phyloP scores from a whole-genome alignment of 1,140 invertebrate genomes.

The Drosophila serrata region DNA sequence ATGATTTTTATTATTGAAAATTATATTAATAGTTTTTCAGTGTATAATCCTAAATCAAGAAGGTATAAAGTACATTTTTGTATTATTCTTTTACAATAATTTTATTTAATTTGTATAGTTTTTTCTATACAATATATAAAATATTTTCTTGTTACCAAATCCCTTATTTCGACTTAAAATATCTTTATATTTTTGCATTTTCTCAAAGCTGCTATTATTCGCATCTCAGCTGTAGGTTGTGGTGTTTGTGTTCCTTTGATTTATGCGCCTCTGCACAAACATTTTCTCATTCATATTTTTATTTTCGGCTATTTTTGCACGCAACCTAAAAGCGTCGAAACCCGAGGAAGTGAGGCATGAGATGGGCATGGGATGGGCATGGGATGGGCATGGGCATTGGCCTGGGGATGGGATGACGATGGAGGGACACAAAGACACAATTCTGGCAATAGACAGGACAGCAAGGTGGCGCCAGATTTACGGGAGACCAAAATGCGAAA shows the following conservation, averaged over 20 bases:
- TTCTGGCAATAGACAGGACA: conserved; percentile 69
- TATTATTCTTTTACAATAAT: no score
- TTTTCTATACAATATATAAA: no score
- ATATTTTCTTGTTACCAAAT: no score
- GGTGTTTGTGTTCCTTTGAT: conserved; percentile 56
- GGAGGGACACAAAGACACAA: conserved; percentile 36
- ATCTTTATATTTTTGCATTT: neutral
- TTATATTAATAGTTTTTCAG: neutral
- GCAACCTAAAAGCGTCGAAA: conserved; percentile 46
- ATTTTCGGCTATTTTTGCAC: conserved; percentile 64
- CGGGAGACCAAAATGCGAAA: conserved; percentile 49
- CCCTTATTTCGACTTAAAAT: neutral
- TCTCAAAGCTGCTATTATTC: neutral
- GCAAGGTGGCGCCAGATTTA: conserved; percentile 68
- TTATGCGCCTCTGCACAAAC: conserved; percentile 60
- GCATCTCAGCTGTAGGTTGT: neutral
- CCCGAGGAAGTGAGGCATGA: neutral
- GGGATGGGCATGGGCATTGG: neutral
- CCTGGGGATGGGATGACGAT: neutral
- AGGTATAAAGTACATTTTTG: no score
- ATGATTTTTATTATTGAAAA: neutral
- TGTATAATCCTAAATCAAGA: neutral
- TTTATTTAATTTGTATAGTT: no score
- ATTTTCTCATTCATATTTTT: conserved; percentile 62
- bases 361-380: neutral